Evolutionary conservation across 2,888 invertebrate genomes (phyloP).

Genomic region (Penaeus monodon): DNA sequence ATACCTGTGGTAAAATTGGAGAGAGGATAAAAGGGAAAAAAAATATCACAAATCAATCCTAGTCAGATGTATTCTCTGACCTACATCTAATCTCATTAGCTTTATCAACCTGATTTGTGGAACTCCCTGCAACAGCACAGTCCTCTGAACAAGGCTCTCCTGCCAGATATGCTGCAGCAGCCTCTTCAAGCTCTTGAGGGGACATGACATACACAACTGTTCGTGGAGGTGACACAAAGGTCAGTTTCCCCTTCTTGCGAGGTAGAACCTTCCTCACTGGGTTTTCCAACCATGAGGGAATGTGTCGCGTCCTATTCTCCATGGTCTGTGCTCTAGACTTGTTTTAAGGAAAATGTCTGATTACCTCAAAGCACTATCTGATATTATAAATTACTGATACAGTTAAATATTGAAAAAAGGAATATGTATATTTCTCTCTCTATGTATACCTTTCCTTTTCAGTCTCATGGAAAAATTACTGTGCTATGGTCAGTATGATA

Average conservation of each 20-base stretch:
- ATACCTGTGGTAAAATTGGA: no score
- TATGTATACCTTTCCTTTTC: not conserved
- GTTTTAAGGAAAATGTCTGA: not conserved
- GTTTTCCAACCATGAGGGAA: conserved; percentile 35
- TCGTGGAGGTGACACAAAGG: not conserved
- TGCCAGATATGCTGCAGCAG: conserved; percentile 7
- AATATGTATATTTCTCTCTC: no score
- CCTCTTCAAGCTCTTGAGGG: conserved; percentile 30
- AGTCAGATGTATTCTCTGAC: no score
- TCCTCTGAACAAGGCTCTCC: not conserved
- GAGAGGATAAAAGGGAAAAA: no score
- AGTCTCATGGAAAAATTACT: not conserved
- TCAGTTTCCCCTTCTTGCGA: conserved; percentile 17
- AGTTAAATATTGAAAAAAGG: not conserved
- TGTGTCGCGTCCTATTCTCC: conserved; percentile 1
- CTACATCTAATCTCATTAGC: no score
- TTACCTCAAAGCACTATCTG: not conserved
- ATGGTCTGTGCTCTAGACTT: not conserved
- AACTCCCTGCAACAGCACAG: no score
- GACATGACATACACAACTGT: conserved; percentile 43
- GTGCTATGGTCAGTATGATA: not conserved
- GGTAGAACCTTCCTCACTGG: not conserved
- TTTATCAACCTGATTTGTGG: no score
- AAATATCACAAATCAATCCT: no score
- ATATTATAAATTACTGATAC: not conserved